These are phyloP conservation scores for Hartigia nigra DNA, from an alignment of 2,888 invertebrate species.

Conservation along the genomic window DNA sequence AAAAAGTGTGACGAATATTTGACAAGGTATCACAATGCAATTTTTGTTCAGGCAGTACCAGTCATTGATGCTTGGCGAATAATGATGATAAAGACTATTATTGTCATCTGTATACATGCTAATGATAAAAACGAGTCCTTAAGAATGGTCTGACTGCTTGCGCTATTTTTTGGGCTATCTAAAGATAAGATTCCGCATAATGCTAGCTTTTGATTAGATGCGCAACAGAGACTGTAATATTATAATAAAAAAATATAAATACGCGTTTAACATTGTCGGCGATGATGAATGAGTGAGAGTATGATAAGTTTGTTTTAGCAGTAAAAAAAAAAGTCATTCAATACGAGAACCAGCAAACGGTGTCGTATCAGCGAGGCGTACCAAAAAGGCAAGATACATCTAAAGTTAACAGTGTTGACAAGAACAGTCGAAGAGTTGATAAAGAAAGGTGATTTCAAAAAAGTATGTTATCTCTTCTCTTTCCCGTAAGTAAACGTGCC, in stretches of 20 bases:
- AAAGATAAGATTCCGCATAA: neutral
- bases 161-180: neutral
- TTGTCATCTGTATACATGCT: slow-evolving; percentile 4
- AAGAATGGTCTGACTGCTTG: neutral
- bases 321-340: neutral
- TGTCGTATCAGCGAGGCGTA: neutral
- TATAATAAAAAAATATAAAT: neutral
- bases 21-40: neutral
- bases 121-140: neutral
- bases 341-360: neutral
- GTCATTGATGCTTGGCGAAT: neutral
- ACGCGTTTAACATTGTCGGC: neutral
- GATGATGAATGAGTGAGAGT: neutral
- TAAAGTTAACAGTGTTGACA: neutral
- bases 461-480: neutral
- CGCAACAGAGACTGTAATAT: neutral
- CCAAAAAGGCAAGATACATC: neutral
- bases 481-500: neutral
- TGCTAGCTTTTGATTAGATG: slow-evolving; percentile 1
- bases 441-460: neutral
- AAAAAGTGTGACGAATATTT: neutral
- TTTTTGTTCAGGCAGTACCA: neutral
- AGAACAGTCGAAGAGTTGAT: neutral
- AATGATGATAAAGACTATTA: neutral
- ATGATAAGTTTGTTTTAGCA: neutral